Evolutionary conservation across 2,797 vertebrate genomes (phyloP).

Genomic region (Phoxinus dragarum): DNA sequence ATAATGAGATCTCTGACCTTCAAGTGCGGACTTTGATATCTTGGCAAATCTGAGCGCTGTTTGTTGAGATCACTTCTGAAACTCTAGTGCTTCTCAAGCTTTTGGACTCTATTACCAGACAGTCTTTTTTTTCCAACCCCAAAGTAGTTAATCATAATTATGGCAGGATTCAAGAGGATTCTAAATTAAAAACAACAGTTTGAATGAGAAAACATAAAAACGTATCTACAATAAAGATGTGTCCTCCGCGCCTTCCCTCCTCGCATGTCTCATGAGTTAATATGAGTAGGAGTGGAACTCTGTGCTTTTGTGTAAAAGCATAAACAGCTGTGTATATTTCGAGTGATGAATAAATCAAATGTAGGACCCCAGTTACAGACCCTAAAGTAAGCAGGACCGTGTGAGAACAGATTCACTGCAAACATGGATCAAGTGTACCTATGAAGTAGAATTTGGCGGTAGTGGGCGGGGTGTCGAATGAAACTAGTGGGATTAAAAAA

Average conservation of each 20-base stretch:
- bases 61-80: background rate
- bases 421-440: background rate
- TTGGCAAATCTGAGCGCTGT: background rate
- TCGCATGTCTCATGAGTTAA: too few relatives aligned
- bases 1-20: background rate
- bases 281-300: too few relatives aligned
- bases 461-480: constrained; percentile 22
- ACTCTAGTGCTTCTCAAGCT: background rate
- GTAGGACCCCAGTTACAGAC: background rate
- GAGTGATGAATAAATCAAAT: background rate
- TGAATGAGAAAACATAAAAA: background rate
- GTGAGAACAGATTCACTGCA: background rate
- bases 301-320: background rate
- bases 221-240: background rate
- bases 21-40: background rate
- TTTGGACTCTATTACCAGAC: background rate
- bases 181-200: background rate
- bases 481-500: constrained; percentile 24
- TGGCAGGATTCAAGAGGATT: background rate
- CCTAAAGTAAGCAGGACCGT: background rate
- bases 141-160: background rate
- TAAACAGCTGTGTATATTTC: background rate
- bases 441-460: background rate
- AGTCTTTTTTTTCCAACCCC: background rate
- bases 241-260: too few relatives aligned